Conservation (phyloP, 2,113 vertebrate genomes). For the Callaeas wilsoni region DNA sequence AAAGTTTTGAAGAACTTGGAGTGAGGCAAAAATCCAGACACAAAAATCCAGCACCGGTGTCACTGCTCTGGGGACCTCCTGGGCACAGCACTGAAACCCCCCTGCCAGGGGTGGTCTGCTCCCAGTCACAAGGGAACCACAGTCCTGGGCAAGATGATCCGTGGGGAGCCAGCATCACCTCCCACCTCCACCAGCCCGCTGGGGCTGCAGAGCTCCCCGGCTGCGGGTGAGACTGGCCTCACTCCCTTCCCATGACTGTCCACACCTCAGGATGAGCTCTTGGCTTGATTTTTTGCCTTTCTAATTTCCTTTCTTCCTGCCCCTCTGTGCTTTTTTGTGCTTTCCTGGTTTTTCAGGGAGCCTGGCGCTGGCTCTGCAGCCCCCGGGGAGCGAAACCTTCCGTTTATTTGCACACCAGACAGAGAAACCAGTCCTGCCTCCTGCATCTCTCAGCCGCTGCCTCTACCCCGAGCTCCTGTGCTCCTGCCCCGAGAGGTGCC, state of each 20-base stretch:
- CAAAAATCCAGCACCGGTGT: neutral
- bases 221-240: neutral
- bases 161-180: neutral
- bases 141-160: neutral
- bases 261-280: constrained; percentile 3
- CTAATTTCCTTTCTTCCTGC: constrained; percentile 36
- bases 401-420: constrained; percentile 53
- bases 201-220: neutral
- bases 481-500: constrained; percentile 32
- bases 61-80: neutral
- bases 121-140: neutral
- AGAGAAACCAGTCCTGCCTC: constrained; percentile 60
- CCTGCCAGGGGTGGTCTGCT: neutral
- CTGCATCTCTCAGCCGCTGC: neutral
- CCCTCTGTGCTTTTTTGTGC: neutral
- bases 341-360: constrained; percentile 36
- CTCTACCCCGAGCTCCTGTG: neutral
- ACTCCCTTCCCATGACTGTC: neutral
- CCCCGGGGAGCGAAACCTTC: constrained; percentile 26
- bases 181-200: accelerated
- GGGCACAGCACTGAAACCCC: neutral
- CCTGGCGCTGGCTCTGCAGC: neutral
- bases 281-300: constrained; percentile 33
- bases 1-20: neutral
- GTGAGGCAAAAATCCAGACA: neutral